phyloP scores from a whole-genome alignment of 2,888 invertebrate genomes.

The Andrena chrysosceles region DNA sequence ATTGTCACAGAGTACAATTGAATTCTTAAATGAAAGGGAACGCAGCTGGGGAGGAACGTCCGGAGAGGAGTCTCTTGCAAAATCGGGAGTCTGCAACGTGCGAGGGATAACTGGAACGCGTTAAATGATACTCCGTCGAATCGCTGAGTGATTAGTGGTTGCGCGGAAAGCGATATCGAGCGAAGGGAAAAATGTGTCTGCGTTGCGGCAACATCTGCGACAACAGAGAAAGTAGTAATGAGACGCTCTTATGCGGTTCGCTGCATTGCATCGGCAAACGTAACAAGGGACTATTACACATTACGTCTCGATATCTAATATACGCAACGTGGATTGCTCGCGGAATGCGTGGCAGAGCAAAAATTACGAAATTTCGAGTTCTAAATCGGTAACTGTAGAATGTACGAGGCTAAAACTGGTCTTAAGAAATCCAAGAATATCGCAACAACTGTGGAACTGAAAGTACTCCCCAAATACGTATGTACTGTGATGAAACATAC shows the following conservation, averaged over 20 bases:
- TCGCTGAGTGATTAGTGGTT: conserved; percentile 24
- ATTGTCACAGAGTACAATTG: neutral
- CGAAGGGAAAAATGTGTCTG: neutral
- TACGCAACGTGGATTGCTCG: neutral
- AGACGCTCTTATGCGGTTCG: conserved; percentile 15
- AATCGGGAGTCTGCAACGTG: too few species aligned
- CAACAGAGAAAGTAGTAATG: conserved; percentile 41
- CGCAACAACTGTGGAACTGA: neutral
- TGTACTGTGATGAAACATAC: too few species aligned
- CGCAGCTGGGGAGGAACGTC: neutral
- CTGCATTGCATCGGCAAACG: conserved; percentile 43
- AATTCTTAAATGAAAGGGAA: neutral
- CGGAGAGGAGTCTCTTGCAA: neutral
- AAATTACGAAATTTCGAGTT: conserved; percentile 1
- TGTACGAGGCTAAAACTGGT: neutral
- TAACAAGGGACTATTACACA: conserved; percentile 12
- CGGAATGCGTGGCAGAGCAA: neutral
- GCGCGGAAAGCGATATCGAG: neutral
- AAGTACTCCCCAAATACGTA: too few species aligned
- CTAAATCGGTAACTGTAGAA: neutral
- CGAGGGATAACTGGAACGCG: neutral
- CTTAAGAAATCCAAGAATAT: neutral
- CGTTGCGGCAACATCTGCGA: neutral
- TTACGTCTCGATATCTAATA: neutral
- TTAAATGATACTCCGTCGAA: neutral